These are phyloP conservation scores for Pelodytes ibericus DNA, from an alignment of 2,797 vertebrate genomes.

Conservation along the genomic window DNA sequence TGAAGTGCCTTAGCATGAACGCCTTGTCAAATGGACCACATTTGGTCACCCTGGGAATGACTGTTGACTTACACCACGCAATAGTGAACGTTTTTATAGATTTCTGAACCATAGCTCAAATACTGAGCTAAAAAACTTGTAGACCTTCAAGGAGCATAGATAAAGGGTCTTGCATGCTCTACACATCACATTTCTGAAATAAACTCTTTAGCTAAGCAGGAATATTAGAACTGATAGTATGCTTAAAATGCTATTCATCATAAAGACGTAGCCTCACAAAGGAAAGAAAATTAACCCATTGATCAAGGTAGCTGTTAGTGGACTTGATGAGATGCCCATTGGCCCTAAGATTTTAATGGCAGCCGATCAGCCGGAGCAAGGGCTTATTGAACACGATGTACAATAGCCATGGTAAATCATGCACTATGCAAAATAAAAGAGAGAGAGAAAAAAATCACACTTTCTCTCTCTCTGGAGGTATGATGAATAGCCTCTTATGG, in stretches of 20 bases:
- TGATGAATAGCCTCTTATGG: conserved; percentile 48
- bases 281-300: neutral
- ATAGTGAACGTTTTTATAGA: too few species aligned
- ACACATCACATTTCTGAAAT: too few species aligned
- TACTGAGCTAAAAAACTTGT: too few species aligned
- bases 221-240: neutral
- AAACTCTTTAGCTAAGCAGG: neutral
- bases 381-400: neutral
- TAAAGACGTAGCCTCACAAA: neutral
- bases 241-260: neutral
- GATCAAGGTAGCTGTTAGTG: neutral
- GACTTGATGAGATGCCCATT: neutral
- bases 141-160: too few species aligned
- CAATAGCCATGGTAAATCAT: neutral
- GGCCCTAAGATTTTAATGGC: neutral
- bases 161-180: too few species aligned
- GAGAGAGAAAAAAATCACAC: conserved; percentile 16
- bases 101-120: too few species aligned
- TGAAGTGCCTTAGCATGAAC: too few species aligned
- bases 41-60: too few species aligned
- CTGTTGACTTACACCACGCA: too few species aligned
- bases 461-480: conserved; percentile 38
- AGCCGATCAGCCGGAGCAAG: neutral
- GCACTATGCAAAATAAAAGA: conserved; percentile 4
- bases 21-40: too few species aligned